Base-by-base conservation (phyloP, 2,113 vertebrate genomes). In the Clarias batrachus region DNA sequence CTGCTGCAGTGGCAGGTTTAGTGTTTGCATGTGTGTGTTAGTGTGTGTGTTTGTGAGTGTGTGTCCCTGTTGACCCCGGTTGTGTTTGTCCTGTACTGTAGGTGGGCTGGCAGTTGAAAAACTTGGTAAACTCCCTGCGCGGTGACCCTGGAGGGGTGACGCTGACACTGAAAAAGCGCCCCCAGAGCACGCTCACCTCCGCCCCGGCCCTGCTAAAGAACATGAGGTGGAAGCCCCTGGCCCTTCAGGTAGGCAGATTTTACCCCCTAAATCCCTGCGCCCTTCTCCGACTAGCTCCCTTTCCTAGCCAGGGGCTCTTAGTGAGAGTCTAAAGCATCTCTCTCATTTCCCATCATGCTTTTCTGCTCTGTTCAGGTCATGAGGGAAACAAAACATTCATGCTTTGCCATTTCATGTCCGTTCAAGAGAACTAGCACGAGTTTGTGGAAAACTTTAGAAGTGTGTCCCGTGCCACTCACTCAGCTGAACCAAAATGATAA, bases 191-290 rank as follows among this genome's bases (percentile, higher is more conserved):
- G 92, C 98, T 99, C 93, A 99, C 97, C 95, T 98, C 98, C 90
- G 97, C 98, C 96, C 98, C 98, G 91, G 98, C 98, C 89, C 97
- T 99, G 96, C 97, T 99, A 94, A 99, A 99, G 97, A 99, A 99
- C 96, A 98, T 99, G 98, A 97, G 98, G 96, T 99, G 98, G 98
- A 99, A 99, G 94, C 98, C 98, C 93, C 97, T 99, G 93, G 98
- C 98, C 95, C 96, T 99, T 95, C 98, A 99, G 97, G 98, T 99
- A 97, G 93, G 93, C 96, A 96, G 95, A 30, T 85, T 80, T 52
- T 73, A 48, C 37, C 63, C 85, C 56, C 48, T 56, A 54, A 63
- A 79, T 13, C 52, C 52, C 14, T 77, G 52, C 57, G 37, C 13
- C 33, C 57, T n/a, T 74, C 33, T 56, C 19, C 11, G 13, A 65